phyloP scores from a whole-genome alignment of 1,140 invertebrate genomes.

The Elysia chlorotica region DNA sequence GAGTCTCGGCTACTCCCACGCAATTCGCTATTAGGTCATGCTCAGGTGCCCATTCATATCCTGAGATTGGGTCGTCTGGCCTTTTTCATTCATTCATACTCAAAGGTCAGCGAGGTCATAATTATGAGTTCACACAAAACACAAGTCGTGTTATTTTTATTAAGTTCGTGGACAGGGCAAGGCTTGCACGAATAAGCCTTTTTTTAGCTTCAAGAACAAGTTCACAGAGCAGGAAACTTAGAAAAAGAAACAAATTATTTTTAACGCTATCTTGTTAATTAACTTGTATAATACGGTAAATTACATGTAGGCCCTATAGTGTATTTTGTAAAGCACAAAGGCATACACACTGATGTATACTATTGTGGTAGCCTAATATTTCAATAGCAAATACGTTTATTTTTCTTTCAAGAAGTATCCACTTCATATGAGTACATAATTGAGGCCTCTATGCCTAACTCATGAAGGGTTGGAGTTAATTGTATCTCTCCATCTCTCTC shows the following conservation, averaged over 20 bases:
- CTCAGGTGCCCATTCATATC: slow-evolving; percentile 20
- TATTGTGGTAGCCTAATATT: neutral
- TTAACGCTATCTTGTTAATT: no score
- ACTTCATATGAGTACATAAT: neutral
- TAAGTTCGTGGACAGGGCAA: neutral
- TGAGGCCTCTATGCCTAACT: neutral
- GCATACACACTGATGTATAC: neutral
- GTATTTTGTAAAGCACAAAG: no score
- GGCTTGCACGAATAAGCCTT: no score
- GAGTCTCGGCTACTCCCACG: no score
- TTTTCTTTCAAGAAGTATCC: neutral
- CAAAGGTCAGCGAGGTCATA: neutral
- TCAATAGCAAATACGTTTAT: neutral
- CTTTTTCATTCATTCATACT: neutral
- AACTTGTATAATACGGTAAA: no score
- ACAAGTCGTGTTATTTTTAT: neutral
- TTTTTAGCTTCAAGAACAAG: neutral
- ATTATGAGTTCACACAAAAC: neutral
- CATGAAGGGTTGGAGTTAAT: neutral
- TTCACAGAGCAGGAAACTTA: neutral
- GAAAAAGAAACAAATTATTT: neutral
- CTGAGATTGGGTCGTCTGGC: neutral
- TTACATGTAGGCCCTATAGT: no score
- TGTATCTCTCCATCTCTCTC: neutral
- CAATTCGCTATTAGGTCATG: no score